Evolutionary conservation across 2,797 vertebrate genomes (phyloP), one percentile per base, ranked within the genome.

Genomic region (Halcyon chelicuti): DNA sequence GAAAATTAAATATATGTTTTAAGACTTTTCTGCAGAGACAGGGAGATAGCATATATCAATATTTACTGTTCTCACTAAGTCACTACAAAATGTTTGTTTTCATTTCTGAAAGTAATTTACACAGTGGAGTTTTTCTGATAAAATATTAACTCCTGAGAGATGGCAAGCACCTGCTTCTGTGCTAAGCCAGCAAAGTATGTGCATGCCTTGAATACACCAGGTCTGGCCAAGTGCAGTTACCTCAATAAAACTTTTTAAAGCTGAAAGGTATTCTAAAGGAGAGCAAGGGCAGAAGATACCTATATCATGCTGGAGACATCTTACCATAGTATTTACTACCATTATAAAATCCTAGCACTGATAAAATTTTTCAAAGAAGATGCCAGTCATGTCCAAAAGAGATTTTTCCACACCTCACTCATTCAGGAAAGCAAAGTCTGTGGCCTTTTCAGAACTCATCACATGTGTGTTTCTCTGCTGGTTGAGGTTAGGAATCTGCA

Each of bases 51-150:
- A 8, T 4, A 1, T 47, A 76, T 73, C 70, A 94, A 81, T 84
- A 96, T 86, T 88, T 93, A 86, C 49, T 95, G 72, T 88, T 94
- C 87, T 90, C 66, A 57, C 66, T 81, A 95, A 86, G 91, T 84
- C 79, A 78, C 47, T 58, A 37, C 10, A 54, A 88, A 94, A 44
- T 73, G 73, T 55, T 92, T 92, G 47, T 49, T 83, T 90, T 86
- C 39, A 51, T 63, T 76, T 86, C 35, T 14, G 66, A 84, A 93
- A 93, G 79, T 68, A 88, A 86, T 93, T 91, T 78, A 57, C 68
- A 83, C 61, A 74, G 63, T 62, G 81, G 31, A 96, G 47, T 80
- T 93, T 68, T 12, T 5, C 66, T 93, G 75, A 89, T 73, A 80
- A 66, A 85, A 85, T 40, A 76, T 85, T 89, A 94, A 93, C 61